Conservation (phyloP, 2,888 invertebrate genomes). For the Nomada ferruginata region DNA sequence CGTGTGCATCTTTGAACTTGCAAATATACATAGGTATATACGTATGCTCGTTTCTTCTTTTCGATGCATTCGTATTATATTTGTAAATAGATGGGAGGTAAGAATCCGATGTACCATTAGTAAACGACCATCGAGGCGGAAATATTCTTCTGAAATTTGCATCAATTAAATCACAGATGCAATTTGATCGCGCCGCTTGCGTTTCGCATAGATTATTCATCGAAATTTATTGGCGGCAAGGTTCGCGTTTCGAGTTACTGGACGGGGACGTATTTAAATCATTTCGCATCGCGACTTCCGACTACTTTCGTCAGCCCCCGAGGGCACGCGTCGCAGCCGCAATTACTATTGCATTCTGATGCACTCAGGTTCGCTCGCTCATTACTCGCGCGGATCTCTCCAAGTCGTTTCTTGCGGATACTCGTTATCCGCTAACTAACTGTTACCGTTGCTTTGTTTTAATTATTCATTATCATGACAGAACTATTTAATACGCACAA, state of each 20-base stretch:
- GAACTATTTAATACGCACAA: neutral
- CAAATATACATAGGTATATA: no score
- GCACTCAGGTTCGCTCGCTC: constrained; percentile 53
- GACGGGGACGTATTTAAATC: constrained; percentile 34
- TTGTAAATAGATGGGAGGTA: neutral
- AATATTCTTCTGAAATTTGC: neutral
- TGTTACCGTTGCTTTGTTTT: constrained; percentile 18
- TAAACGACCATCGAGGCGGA: neutral
- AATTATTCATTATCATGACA: neutral
- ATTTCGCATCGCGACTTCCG: constrained; percentile 29
- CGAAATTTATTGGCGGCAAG: neutral
- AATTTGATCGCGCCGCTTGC: neutral
- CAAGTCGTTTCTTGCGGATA: constrained; percentile 46
- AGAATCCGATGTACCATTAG: neutral
- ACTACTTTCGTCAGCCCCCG: constrained; percentile 34
- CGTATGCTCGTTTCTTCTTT: neutral
- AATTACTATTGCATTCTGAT: constrained; percentile 63
- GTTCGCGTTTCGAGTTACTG: neutral
- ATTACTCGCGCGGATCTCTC: constrained; percentile 52
- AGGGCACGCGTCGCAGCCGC: constrained; percentile 45
- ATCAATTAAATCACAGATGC: no score
- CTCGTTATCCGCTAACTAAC: constrained; percentile 48
- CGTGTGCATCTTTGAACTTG: no score
- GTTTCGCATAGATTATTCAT: neutral
- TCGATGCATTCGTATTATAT: neutral